phyloP scores from a whole-genome alignment of 1,140 invertebrate genomes.

The Armadillidium nasatum region DNA sequence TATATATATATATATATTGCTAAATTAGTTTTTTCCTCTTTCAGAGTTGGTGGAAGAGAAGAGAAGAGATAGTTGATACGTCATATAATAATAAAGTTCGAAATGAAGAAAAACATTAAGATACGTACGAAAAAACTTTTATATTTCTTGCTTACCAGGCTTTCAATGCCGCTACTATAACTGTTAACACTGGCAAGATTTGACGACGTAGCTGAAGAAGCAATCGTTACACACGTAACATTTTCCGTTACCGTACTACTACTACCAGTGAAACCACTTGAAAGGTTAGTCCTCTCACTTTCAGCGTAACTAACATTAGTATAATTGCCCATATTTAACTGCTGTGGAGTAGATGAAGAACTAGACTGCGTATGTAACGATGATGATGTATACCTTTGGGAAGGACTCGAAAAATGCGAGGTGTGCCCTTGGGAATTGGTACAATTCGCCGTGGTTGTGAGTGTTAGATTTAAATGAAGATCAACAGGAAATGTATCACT shows the following conservation, averaged over 20 bases:
- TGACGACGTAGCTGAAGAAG: not conserved
- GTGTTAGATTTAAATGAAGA: conserved; percentile 46
- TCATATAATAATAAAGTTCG: too few species aligned
- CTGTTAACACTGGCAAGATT: not conserved
- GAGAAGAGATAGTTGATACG: too few species aligned
- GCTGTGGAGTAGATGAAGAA: not conserved
- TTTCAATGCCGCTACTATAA: not conserved
- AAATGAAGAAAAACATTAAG: too few species aligned
- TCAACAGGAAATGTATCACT: conserved; percentile 56
- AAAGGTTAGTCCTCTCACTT: not conserved
- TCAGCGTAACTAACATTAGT: not conserved
- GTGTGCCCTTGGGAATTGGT: conserved; percentile 49
- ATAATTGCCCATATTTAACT: not conserved
- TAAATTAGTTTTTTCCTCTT: too few species aligned
- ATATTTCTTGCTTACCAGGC: too few species aligned
- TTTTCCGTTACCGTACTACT: not conserved
- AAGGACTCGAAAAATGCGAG: not conserved
- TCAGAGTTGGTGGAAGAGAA: too few species aligned
- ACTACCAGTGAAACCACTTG: not conserved
- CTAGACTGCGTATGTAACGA: not conserved
- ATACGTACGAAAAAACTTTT: too few species aligned
- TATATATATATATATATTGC: too few species aligned
- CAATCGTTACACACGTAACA: not conserved
- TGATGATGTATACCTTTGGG: not conserved
- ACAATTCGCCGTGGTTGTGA: conserved; percentile 19